A percentile compares a stretch with the other conserved stretches of the same genome.
These are phyloP conservation scores for Allygus modestus DNA, from an alignment of 2,888 invertebrate genomes.

Conservation along the genomic window DNA sequence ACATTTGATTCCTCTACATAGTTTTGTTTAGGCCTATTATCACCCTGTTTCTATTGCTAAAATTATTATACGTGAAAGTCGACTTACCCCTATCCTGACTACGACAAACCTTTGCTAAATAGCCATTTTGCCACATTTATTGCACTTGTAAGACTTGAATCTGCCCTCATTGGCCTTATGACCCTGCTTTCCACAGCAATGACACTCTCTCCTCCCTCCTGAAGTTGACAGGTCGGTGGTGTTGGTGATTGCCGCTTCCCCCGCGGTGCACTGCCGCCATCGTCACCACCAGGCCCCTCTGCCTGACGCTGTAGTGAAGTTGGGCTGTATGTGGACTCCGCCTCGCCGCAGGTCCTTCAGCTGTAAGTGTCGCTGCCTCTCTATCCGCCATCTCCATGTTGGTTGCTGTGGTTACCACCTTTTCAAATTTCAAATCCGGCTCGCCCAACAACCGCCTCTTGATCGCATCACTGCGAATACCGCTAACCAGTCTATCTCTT, in stretches of 20 bases:
- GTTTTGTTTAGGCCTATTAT: no score
- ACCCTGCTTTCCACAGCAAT: slow-evolving; percentile 18
- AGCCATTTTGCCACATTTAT: slow-evolving; percentile 19
- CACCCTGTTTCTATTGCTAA: no score
- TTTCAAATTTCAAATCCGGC: slow-evolving; percentile 31
- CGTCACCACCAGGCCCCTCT: background rate
- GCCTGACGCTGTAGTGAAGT: background rate
- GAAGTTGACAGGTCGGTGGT: slow-evolving; percentile 1
- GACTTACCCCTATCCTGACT: no score
- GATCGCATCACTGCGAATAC: no score
- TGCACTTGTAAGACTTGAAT: slow-evolving; percentile 41
- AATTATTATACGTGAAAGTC: no score
- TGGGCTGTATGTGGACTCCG: no score
- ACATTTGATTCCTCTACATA: no score
- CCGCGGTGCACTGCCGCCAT: background rate
- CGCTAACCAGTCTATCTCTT: no score
- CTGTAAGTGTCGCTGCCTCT: slow-evolving; percentile 45
- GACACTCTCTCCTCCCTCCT: slow-evolving; percentile 32
- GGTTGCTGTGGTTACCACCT: slow-evolving; percentile 31
- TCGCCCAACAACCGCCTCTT: no score
- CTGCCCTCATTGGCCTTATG: slow-evolving; percentile 9
- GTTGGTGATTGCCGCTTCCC: background rate
- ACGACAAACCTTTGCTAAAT: no score
- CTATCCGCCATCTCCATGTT: slow-evolving; percentile 48
- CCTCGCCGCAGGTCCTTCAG: no score